Evolutionary conservation across 2,888 invertebrate genomes (phyloP), one percentile per base, ranked within the genome.

Genomic region (Liodrosophila aerea): DNA sequence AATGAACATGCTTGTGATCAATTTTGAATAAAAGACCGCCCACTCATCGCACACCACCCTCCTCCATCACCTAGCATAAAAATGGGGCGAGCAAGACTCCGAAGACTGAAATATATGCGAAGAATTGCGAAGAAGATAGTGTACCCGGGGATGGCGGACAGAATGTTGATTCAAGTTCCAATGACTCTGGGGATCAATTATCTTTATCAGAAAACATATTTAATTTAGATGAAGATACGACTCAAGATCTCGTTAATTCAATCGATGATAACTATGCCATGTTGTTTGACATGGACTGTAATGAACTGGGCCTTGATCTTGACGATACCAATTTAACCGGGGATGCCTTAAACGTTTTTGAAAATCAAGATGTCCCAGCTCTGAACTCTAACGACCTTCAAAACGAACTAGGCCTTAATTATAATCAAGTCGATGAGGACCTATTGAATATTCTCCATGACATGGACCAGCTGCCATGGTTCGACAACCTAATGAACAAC

Each of bases 1-100:
- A 61, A 53, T 47, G 60, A 81, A 65, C 39, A 75, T 44, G 64
- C 60, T 76, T 85, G 81, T 85, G 86, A 80, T 85, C 60, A 51
- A 62, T 52, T 46, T 58, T 64, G 53, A 82, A 82, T 82, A 82
- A 81, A 82, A 64, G 57, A 64, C 64, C 67, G 72, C 73, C 72
- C 57, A 73, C 60, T 72, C 73, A 84, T 64, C 64, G 68, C 46
- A 45, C 29, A 39, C 41, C 66, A 47, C 40, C 39, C 46, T 16
- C 53, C 15, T 30, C 57, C 65, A 13, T 8, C 27, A 12, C 4
- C 47, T 73, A 87, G 81, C 74, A 75, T 76, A 84, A 81, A 86
- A 74, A 60, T 51, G 41, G 43, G 39, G 66, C 77, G 11, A 69
- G 18, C 31, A 22, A 22, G 22, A 59, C 56, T 41, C 61, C 61